A percentile compares a stretch with the other conserved stretches of the same genome.
Evolutionary conservation across 2,113 vertebrate genomes (phyloP).

Genomic region (Thinocorus orbignyianus): DNA sequence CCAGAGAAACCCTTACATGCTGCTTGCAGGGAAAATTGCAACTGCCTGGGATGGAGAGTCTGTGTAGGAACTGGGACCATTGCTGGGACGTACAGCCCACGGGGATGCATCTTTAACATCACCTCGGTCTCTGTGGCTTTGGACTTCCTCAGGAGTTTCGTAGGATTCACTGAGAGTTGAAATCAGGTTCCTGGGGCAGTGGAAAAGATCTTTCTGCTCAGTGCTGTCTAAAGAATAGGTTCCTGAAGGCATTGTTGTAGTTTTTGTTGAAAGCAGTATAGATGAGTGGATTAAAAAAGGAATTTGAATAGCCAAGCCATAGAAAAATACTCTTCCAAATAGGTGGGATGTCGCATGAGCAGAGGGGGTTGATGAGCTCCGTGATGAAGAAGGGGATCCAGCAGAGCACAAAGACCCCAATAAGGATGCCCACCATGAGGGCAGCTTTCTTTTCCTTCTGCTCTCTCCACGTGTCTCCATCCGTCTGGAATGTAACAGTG

Average conservation of each 20-base stretch:
- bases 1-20: not conserved
- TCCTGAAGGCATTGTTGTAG: conserved; percentile 94
- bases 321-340: conserved; percentile 97
- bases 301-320: conserved; percentile 98
- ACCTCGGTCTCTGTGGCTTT: not conserved
- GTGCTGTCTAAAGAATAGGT: conserved; percentile 88
- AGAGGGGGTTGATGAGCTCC: conserved; percentile 90
- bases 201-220: conserved; percentile 46
- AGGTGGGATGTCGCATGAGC: conserved; percentile 88
- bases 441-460: conserved; percentile 94
- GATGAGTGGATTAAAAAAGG: conserved; percentile 97
- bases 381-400: conserved; percentile 98
- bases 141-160: not conserved
- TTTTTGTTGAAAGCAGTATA: conserved; percentile 98
- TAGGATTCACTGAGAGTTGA: not conserved
- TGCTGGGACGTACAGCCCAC: accelerated
- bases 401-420: conserved; percentile 93
- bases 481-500: conserved; percentile 90
- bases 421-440: conserved; percentile 94
- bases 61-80: not conserved
- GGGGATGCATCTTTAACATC: not conserved
- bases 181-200: not conserved
- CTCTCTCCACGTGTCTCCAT: conserved; percentile 90
- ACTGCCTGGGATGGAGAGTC: not conserved
- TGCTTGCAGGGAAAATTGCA: not conserved